Evolutionary conservation across 2,888 invertebrate genomes (phyloP), one percentile per base, ranked within the genome.

Genomic region (Cistogaster globosa): DNA sequence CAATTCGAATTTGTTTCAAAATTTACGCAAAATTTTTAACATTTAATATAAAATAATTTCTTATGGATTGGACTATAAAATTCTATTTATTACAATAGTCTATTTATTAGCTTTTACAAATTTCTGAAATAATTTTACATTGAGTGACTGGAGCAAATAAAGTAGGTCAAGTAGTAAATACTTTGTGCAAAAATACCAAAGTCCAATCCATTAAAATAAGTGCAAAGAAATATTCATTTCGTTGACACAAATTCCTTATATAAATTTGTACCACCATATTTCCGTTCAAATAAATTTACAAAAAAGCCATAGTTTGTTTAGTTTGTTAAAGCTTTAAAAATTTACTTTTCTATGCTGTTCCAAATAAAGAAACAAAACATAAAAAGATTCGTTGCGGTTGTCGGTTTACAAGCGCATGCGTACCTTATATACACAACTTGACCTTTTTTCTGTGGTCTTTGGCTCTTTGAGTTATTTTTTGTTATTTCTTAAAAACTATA

Each of bases 401-500:
- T 76, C 60, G 48, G 22, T 84, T 74, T 68, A 18, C 57, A 71
- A 76, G 72, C 76, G 76, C 75, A 71, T 80, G 84, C 75, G 84
- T 84, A 81, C 48, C 80, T 53, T 55, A 7, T 53, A 67, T 36
- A 67, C 45, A 65, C 45, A 65, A 51, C 48, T 72, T 80, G 76
- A 81, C 72, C 80, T 84, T 72, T 71, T 83, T 80, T 60, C 57
- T 74, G 67, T 78, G 60, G 77, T 74, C 26, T 74, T 58, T 78
- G 36, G 55, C 45, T 68, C 58, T 72, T 60, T 38, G 16, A 57
- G 45, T 58, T 32, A 18, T 12, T 58, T 36, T 20, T 62, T 38
- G 6, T 68, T 58, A 0, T 69, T 83, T 74, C 72, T 77, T 81
- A 81, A 81, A 82, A 85, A 71, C 75, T 65, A 69, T 75, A 85